Evolutionary conservation across 2,797 vertebrate genomes (phyloP).

Genomic region (Xiphorhynchus erythropygius): DNA sequence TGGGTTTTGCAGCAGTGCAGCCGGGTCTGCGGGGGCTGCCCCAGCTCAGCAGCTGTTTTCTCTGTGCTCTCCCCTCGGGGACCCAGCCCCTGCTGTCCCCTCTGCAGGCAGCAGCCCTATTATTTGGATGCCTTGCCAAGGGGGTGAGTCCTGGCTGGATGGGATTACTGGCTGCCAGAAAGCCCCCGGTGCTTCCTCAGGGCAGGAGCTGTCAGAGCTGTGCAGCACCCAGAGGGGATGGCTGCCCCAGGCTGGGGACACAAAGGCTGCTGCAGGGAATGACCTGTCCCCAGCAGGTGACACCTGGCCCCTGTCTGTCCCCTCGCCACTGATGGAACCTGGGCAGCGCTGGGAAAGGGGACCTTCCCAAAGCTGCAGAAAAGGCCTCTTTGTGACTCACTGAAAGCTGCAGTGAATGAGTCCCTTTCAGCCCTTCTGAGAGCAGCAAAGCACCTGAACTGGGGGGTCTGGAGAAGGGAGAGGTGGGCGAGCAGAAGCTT

Average conservation of each 20-base stretch:
- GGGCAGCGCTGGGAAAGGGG: neutral
- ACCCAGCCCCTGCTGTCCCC: neutral
- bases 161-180: neutral
- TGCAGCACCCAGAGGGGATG: neutral
- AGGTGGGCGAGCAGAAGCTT: neutral
- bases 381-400: neutral
- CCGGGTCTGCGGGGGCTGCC: neutral
- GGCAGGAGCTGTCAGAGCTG: neutral
- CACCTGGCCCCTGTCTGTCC: neutral
- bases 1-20: neutral
- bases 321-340: neutral
- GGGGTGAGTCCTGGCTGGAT: neutral
- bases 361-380: neutral
- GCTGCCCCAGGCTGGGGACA: neutral
- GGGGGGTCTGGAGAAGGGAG: neutral
- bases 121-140: neutral
- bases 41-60: neutral
- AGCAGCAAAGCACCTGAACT: neutral
- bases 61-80: neutral
- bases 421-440: neutral
- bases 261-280: neutral
- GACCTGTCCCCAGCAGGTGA: conserved; percentile 3
- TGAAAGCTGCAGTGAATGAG: neutral
- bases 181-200: neutral
- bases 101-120: neutral